A percentile compares a stretch with the other conserved stretches of the same genome.
These are phyloP conservation scores for Laupala kohalensis DNA, from an alignment of 1,140 invertebrate genomes.

Conservation along the genomic window DNA sequence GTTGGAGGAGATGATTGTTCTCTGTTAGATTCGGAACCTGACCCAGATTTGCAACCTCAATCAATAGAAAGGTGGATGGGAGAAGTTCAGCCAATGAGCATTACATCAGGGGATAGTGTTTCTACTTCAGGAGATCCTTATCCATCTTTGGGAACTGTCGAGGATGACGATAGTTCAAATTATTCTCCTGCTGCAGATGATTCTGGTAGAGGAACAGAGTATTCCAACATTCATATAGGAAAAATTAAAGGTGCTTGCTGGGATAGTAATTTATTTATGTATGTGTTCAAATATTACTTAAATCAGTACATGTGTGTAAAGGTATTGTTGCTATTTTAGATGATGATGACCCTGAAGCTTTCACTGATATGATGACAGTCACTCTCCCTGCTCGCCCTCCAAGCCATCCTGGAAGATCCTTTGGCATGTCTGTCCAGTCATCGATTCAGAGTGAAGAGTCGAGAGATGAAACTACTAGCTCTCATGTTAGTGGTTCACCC, in stretches of 20 bases:
- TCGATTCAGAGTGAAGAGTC: slow-evolving; percentile 10
- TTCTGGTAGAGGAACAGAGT: background rate
- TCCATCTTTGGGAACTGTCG: background rate
- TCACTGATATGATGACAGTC: background rate
- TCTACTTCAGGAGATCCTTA: background rate
- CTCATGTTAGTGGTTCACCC: background rate
- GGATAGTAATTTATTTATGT: background rate
- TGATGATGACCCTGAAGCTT: background rate
- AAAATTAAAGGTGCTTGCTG: slow-evolving; percentile 1
- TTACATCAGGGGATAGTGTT: background rate
- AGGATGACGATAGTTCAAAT: slow-evolving; percentile 1
- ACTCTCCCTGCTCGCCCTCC: background rate
- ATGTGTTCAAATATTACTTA: background rate
- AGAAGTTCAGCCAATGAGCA: background rate
- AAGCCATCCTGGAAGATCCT: background rate
- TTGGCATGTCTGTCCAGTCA: slow-evolving; percentile 4
- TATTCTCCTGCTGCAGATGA: background rate
- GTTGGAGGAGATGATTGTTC: slow-evolving; percentile 18
- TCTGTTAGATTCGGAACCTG: slow-evolving; percentile 19
- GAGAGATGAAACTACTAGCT: slow-evolving; percentile 1
- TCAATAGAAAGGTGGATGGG: slow-evolving; percentile 13
- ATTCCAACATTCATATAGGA: slow-evolving; percentile 7
- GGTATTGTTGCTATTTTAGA: background rate
- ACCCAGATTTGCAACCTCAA: background rate
- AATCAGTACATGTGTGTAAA: background rate